These are phyloP conservation scores for Borostomias antarcticus DNA, from an alignment of 2,797 vertebrate species.

Conservation along the genomic window DNA sequence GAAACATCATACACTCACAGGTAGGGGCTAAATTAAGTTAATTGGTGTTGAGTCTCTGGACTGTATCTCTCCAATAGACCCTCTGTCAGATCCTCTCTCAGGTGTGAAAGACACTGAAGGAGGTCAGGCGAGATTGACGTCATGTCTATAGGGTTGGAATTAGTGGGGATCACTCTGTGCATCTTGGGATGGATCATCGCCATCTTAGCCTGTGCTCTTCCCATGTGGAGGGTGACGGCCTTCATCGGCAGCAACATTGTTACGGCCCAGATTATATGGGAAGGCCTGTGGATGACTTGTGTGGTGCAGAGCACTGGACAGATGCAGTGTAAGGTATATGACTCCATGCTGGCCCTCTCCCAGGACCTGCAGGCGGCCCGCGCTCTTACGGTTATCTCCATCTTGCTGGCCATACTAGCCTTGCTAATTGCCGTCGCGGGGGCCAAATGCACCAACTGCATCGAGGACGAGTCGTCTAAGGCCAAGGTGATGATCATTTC, in stretches of 20 bases:
- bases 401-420: slow-evolving; percentile 83
- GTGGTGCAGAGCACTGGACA: slow-evolving; percentile 90
- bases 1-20: slow-evolving; percentile 50
- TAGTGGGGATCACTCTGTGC: slow-evolving; percentile 83
- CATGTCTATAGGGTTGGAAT: slow-evolving; percentile 92
- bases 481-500: slow-evolving; percentile 91
- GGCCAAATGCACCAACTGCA: slow-evolving; percentile 93
- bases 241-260: slow-evolving; percentile 94
- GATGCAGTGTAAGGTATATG: slow-evolving; percentile 90
- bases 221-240: slow-evolving; percentile 92
- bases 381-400: slow-evolving; percentile 86
- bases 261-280: slow-evolving; percentile 88
- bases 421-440: slow-evolving; percentile 87
- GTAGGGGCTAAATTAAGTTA: slow-evolving; percentile 36
- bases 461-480: slow-evolving; percentile 89
- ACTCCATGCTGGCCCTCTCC: slow-evolving; percentile 85
- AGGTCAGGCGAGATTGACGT: slow-evolving; percentile 26
- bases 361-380: slow-evolving; percentile 90
- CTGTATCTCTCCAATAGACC: neutral
- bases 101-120: slow-evolving; percentile 37
- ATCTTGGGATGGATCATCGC: slow-evolving; percentile 89
- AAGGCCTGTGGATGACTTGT: slow-evolving; percentile 91
- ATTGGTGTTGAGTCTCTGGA: slow-evolving; percentile 25
- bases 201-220: slow-evolving; percentile 86
- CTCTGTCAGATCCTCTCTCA: slow-evolving; percentile 22